These are phyloP conservation scores for Pocillopora meandrina DNA, from an alignment of 92 coral and sea anemone genomes.

Conservation along the genomic window DNA sequence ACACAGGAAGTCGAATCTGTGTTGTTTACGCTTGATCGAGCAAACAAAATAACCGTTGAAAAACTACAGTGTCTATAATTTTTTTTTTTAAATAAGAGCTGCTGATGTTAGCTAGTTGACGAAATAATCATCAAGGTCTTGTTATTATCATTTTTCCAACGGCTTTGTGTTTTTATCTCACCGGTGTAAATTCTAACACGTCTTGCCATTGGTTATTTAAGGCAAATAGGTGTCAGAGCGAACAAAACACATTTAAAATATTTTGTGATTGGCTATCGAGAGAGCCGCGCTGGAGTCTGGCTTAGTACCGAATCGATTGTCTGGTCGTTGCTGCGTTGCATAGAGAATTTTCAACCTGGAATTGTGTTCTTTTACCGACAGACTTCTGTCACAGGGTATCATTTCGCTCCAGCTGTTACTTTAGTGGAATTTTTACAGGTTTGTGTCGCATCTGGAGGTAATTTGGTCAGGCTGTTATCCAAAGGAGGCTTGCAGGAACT, in stretches of 20 bases:
- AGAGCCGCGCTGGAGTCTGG: constrained; percentile 29
- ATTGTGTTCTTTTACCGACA: constrained; percentile 5
- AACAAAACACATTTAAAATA: constrained; percentile 14
- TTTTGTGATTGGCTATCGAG: constrained; percentile 20
- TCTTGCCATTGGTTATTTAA: constrained; percentile 23
- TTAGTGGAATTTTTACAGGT: not conserved
- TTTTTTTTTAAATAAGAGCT: no score
- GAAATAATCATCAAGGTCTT: no score
- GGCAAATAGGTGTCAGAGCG: constrained; percentile 7
- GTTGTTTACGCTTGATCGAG: no score
- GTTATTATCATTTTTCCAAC: not conserved
- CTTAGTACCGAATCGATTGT: constrained; percentile 29
- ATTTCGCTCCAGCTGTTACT: not conserved
- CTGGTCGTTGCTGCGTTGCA: constrained; percentile 49
- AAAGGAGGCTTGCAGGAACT: constrained; percentile 18
- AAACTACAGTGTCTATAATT: no score
- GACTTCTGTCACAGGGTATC: not conserved
- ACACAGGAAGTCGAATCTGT: no score
- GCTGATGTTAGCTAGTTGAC: no score
- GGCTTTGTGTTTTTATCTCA: not conserved
- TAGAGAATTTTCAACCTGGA: constrained; percentile 10
- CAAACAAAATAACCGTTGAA: no score
- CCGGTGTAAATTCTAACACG: constrained; percentile 19
- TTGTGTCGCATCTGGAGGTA: constrained; percentile 1
- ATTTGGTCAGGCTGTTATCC: constrained; percentile 9